Conservation (phyloP, 2,113 vertebrate species). For the Percopsis transmontana region DNA sequence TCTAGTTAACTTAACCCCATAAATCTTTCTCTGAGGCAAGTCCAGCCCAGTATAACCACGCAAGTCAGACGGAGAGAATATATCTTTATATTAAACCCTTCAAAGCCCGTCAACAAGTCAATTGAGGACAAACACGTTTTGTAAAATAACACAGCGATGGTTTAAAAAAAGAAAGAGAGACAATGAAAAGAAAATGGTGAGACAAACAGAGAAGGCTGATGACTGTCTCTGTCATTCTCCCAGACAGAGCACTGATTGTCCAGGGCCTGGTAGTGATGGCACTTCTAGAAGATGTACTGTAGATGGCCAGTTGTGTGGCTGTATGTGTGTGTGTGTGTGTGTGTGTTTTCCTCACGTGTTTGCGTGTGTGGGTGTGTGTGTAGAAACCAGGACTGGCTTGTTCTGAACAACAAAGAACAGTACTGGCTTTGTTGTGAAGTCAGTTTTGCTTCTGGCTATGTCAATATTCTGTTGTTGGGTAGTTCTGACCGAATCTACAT, state of each 20-base stretch:
- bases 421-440: slow-evolving; percentile 46
- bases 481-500: slow-evolving; percentile 15
- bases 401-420: slow-evolving; percentile 65
- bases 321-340: slow-evolving; percentile 9
- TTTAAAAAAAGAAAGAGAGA: not conserved
- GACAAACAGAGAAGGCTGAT: slow-evolving; percentile 39
- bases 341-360: not conserved
- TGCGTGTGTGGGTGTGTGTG: slow-evolving; percentile 37
- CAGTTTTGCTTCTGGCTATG: slow-evolving; percentile 37
- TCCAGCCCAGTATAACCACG: slow-evolving; percentile 54
- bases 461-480: slow-evolving; percentile 42
- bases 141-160: not conserved
- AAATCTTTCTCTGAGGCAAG: slow-evolving; percentile 47
- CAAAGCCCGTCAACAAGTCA: slow-evolving; percentile 10
- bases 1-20: slow-evolving; percentile 19
- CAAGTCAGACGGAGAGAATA: slow-evolving; percentile 28
- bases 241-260: slow-evolving; percentile 67
- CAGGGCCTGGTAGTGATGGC: slow-evolving; percentile 63
- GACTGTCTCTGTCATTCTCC: slow-evolving; percentile 31
- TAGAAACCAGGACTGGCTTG: slow-evolving; percentile 35
- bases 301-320: not conserved
- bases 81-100: slow-evolving; percentile 14
- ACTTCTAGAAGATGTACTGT: slow-evolving; percentile 42
- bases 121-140: not conserved
- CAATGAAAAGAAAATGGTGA: slow-evolving; percentile 10